A percentile compares a stretch with the other conserved stretches of the same genome.
phyloP scores from a whole-genome alignment of 2,113 vertebrate species.

The Panthera uncia region DNA sequence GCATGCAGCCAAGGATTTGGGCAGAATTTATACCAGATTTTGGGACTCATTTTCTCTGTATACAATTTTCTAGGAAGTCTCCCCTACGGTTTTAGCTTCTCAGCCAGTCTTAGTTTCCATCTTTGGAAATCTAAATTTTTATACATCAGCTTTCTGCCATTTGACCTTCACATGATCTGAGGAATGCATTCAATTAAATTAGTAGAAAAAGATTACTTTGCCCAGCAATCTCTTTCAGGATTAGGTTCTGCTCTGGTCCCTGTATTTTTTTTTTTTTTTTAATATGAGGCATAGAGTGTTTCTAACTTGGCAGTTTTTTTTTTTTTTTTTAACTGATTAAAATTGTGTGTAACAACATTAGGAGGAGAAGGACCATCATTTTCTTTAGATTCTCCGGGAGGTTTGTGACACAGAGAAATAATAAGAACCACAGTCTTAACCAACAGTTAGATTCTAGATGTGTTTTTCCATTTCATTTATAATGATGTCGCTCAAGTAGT shows the following conservation, averaged over 20 bases:
- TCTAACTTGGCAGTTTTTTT: background rate
- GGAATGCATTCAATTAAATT: background rate
- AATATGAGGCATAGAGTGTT: background rate
- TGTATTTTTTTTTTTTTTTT: background rate
- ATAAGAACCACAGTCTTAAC: background rate
- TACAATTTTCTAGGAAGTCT: background rate
- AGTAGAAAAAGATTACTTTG: background rate
- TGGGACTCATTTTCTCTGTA: background rate
- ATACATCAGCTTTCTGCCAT: background rate
- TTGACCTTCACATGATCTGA: background rate
- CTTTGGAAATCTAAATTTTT: background rate
- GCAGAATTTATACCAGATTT: background rate
- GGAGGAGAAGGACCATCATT: background rate
- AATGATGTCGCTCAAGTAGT: background rate
- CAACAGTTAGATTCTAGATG: background rate
- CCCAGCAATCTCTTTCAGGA: background rate
- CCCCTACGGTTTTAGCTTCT: background rate
- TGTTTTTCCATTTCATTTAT: conserved; percentile 31
- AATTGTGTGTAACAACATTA: background rate
- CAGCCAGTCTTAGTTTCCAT: background rate
- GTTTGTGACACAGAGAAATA: background rate
- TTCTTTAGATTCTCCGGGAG: background rate
- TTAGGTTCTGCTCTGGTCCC: background rate
- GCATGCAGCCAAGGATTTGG: background rate
- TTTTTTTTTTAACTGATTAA: background rate